A percentile compares a stretch with the other conserved stretches of the same genome.
These are phyloP conservation scores for Esperia sulphurella DNA, from an alignment of 2,888 invertebrate genomes.

Conservation along the genomic window DNA sequence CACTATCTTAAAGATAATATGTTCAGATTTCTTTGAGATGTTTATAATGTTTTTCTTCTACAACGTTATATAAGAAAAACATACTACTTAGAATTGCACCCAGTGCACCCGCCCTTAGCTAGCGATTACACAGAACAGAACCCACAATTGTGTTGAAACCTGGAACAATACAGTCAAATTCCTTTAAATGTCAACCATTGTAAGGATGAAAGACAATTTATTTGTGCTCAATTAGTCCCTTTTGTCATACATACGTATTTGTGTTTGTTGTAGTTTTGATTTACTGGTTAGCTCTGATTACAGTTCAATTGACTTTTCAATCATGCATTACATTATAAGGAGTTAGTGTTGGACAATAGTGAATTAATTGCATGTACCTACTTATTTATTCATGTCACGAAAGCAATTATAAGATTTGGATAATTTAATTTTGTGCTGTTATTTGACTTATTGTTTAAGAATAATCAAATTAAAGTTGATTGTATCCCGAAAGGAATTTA, in stretches of 20 bases:
- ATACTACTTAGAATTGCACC: no score
- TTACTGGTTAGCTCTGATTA: conserved; percentile 7
- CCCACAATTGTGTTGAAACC: no score
- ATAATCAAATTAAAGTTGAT: no score
- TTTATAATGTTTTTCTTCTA: no score
- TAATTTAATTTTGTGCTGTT: neutral
- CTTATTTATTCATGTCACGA: conserved; percentile 6
- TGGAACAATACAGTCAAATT: neutral
- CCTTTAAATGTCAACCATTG: conserved; percentile 18
- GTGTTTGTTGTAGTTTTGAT: conserved; percentile 11
- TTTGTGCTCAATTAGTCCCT: conserved; percentile 6
- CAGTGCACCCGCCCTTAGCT: no score
- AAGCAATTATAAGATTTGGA: conserved; percentile 1
- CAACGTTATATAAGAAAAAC: no score
- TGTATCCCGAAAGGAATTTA: no score
- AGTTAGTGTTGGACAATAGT: conserved; percentile 4
- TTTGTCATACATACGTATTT: conserved; percentile 10
- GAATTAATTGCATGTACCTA: conserved; percentile 3
- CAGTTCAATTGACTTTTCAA: conserved; percentile 3
- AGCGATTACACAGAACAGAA: no score
- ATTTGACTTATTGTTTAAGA: neutral
- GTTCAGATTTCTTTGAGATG: no score
- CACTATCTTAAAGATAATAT: no score
- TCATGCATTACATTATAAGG: neutral
- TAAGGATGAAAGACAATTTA: conserved; percentile 33